Conservation (phyloP, 2,113 vertebrate genomes). For the Ginglymostoma cirratum region DNA sequence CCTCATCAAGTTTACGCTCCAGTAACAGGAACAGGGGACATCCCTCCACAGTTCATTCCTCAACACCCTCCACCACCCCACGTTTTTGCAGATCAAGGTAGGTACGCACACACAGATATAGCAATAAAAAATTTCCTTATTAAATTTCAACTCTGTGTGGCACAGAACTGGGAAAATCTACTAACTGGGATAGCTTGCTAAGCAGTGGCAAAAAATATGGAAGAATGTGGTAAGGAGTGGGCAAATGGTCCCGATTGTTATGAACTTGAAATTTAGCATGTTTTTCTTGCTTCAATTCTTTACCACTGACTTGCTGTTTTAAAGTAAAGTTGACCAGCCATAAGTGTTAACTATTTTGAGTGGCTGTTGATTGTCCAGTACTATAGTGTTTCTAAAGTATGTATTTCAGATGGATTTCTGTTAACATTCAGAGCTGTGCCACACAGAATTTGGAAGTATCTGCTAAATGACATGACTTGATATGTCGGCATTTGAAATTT, state of each 20-base stretch:
- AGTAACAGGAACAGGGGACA: slow-evolving; percentile 52
- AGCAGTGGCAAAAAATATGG: not conserved
- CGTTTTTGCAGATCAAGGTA: slow-evolving; percentile 64
- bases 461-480: not conserved
- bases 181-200: not conserved
- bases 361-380: not conserved
- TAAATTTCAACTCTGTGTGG: not conserved
- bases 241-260: not conserved
- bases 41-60: slow-evolving; percentile 56
- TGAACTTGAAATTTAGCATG: not conserved
- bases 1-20: slow-evolving; percentile 56
- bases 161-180: not conserved
- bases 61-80: slow-evolving; percentile 56
- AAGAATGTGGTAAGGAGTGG: not conserved
- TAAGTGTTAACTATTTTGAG: not conserved
- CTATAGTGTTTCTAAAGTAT: not conserved
- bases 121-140: not conserved
- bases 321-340: not conserved
- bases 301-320: not conserved
- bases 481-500: not conserved
- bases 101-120: not conserved
- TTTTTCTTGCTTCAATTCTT: not conserved
- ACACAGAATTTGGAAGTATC: not conserved
- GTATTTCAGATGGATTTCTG: not conserved
- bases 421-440: not conserved